Evolutionary conservation across 2,113 vertebrate genomes (phyloP).

Genomic region (Bufo gargarizans): DNA sequence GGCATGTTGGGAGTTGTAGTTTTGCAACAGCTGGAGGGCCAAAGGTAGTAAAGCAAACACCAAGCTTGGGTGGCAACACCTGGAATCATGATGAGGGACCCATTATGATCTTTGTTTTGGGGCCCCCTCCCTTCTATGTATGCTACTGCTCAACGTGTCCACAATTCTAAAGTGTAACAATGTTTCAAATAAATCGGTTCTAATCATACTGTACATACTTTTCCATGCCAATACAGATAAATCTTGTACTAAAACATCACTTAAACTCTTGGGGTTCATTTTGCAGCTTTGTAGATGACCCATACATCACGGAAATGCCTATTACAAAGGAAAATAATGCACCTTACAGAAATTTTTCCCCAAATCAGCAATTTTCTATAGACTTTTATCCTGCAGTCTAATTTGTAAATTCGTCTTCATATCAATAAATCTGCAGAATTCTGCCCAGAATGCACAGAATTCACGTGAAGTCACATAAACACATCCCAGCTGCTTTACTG

Average conservation of each 20-base stretch:
- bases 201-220: not conserved
- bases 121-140: too few species aligned
- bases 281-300: not conserved
- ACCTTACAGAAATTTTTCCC: not conserved
- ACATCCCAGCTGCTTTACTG: not conserved
- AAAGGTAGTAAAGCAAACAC: too few species aligned
- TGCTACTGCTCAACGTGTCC: too few species aligned
- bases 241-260: not conserved
- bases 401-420: conserved; percentile 15
- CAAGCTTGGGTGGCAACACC: too few species aligned
- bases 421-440: conserved; percentile 11
- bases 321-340: not conserved
- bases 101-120: too few species aligned
- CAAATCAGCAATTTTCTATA: conserved; percentile 10
- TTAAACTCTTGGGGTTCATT: not conserved
- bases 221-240: not conserved
- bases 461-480: not conserved
- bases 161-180: too few species aligned
- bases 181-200: too few species aligned
- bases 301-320: not conserved
- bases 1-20: too few species aligned
- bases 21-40: too few species aligned
- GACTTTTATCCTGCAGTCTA: not conserved
- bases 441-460: not conserved
- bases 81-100: too few species aligned